Evolutionary conservation across 2,113 vertebrate genomes (phyloP).

Genomic region (Etia nguti): DNA sequence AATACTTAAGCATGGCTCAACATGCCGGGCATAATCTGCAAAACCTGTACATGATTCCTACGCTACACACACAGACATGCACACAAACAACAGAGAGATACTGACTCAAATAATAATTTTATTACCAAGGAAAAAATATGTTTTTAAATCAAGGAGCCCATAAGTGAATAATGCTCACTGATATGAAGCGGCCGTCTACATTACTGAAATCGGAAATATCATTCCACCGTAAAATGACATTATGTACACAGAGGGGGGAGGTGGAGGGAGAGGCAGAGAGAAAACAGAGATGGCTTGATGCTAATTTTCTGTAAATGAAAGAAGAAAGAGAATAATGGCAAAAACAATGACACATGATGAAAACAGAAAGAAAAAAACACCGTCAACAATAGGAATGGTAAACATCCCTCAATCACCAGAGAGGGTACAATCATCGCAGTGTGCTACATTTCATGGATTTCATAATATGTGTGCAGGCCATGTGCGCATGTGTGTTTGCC

Average conservation of each 20-base stretch:
- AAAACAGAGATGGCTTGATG: not conserved
- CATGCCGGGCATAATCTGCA: not conserved
- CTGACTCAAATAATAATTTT: slow-evolving; percentile 27
- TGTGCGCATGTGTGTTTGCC: slow-evolving; percentile 21
- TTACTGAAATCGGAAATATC: slow-evolving; percentile 48
- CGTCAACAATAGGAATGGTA: not conserved
- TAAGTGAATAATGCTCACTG: slow-evolving; percentile 47
- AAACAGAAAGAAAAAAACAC: slow-evolving; percentile 5
- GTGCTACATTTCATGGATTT: slow-evolving; percentile 28
- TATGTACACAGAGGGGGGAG: slow-evolving; percentile 9
- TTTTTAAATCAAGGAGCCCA: slow-evolving; percentile 32
- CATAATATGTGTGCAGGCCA: slow-evolving; percentile 15
- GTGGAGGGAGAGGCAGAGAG: not conserved
- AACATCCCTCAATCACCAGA: slow-evolving; percentile 45
- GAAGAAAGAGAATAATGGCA: slow-evolving; percentile 14
- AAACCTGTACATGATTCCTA: not conserved
- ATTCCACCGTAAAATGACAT: slow-evolving; percentile 44
- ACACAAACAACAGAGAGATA: not conserved
- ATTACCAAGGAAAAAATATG: slow-evolving; percentile 26
- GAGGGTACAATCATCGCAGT: slow-evolving; percentile 43
- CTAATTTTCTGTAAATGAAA: slow-evolving; percentile 46
- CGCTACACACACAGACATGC: not conserved
- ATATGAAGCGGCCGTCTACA: slow-evolving; percentile 29
- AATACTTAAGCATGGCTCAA: not conserved
- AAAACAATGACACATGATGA: slow-evolving; percentile 32